Evolutionary conservation across 2,113 vertebrate genomes (phyloP), one percentile per base, ranked within the genome.

Genomic region (Spea bombifrons): DNA sequence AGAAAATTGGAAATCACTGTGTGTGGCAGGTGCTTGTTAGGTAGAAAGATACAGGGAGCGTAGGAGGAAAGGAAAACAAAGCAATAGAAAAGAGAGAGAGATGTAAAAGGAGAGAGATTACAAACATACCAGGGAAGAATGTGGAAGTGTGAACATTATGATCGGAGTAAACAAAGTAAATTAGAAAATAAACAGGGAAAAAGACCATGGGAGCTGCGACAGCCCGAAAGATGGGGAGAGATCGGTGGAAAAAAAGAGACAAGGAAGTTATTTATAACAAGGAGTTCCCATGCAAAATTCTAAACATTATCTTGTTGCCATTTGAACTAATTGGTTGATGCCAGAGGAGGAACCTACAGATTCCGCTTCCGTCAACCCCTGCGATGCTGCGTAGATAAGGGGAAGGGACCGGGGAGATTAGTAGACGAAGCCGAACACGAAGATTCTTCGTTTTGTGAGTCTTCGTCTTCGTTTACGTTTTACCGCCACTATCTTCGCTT

Each of bases 11-110:
- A 8, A 52, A 75, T 55, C 30, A 46, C 64, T 30, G 48, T 70
- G 47, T 69, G 10, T 10, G 75, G 63, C 75, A 77, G 66, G 66
- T 77, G 52, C 75, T 70, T 44, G 10, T 77, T 70, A 77, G 57
- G 66, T 66, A 63, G 55, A 63, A 30, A 63, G 68, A 70, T 68
- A 44, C 43, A 67, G 46, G 17, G 17, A 43, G n/a, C 16, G 9
- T 9, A 4, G 49, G 66, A 50, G 66, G 5, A 57, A 7, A 4
- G 43, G 2, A 17, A 46, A 46, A 67, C 1, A 46, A 7, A 48
- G 13, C 8, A 43, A 55, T 45, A 15, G 48, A 15, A 55, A 67
- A 67, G 8, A 17, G 6, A 30, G 52, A 44, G 0, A 44, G n/a
- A 17, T 64, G n/a, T 64, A 64, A 30, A 9, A 8, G 4, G 3